Percentiles rank a stretch among this genome's conserved stretches.
Conservation (phyloP, 2,113 vertebrate species). For the Etia nguti region DNA sequence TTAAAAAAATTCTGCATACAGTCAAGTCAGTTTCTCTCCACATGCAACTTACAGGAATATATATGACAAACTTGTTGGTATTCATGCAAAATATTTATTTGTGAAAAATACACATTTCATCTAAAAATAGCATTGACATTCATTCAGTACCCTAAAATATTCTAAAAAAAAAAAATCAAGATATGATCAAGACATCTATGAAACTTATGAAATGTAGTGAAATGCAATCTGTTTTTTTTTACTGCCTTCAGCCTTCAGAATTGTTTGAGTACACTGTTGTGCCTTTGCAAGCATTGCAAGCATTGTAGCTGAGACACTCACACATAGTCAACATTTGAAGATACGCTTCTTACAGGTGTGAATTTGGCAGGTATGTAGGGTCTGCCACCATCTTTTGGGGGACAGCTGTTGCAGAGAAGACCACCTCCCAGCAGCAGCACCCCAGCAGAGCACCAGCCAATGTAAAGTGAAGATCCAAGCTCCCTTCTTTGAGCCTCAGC, state of each 20-base stretch:
- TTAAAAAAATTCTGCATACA: not conserved
- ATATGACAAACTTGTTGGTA: not conserved
- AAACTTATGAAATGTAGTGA: not conserved
- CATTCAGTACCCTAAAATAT: not conserved
- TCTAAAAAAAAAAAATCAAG: not conserved
- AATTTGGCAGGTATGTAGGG: conserved; percentile 63
- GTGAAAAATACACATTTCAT: not conserved
- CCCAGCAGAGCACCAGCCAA: conserved; percentile 69
- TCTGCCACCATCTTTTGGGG: conserved; percentile 41
- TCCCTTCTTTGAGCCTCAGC: conserved; percentile 65
- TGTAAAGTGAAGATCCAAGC: conserved; percentile 71
- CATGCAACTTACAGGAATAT: not conserved
- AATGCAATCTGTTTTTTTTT: not conserved
- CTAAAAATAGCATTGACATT: not conserved
- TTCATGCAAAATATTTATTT: not conserved
- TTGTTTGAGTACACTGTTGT: not conserved
- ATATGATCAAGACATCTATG: not conserved
- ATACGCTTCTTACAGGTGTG: conserved; percentile 30
- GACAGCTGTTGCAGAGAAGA: conserved; percentile 75
- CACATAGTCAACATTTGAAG: conserved; percentile 64
- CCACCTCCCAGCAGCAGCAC: conserved; percentile 72
- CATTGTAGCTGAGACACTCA: conserved; percentile 20
- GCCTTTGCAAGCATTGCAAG: not conserved
- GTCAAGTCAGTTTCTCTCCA: not conserved
- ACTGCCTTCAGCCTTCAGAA: not conserved